Evolutionary conservation across 2,113 vertebrate species (phyloP), one percentile per base, ranked within the genome.

Genomic region (Anoura caudifer): DNA sequence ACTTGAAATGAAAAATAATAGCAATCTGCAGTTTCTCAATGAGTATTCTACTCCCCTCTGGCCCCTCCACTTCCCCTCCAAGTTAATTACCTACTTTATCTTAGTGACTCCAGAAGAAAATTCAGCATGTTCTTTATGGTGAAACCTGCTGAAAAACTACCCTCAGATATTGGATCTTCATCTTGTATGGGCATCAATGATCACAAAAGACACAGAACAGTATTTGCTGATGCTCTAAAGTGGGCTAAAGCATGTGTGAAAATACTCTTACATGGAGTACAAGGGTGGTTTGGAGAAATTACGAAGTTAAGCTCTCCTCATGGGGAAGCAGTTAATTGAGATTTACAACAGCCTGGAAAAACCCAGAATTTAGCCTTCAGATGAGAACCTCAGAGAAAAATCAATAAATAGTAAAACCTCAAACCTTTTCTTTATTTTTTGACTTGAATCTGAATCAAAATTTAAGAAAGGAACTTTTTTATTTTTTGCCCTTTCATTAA

Each of bases 321-420:
- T n/a, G 73, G 91, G 91, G 86, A 98, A 96, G 86, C n/a, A 72
- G 94, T 56, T 70, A 79, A 85, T 73, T 86, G 45, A 85, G 89
- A 91, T 92, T 97, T 93, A 87, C 95, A 79, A 90, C 69, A 96
- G 61, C 50, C 77, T 89, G 95, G 95, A 97, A 97, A 98, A 93
- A 93, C 95, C 95, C 97, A 73, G 65, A 91, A 59, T 77, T 77
- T n/a, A 83, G 89, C 24, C 54, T 84, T 91, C 36, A 61, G 36
- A 14, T 54, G 43, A 92, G 65, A 90, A 65, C 52, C 94, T 96
- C 63, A 82, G 81, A 77, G 77, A 96, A 89, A 95, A 91, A 56
- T 90, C 82, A 79, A 63, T 50, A 86, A 77, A 79, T 24, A 85
- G 33, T 96, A 88, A 93, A 92, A 90, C 31, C 67, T 93, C 72